These are phyloP conservation scores for Phoebastria nigripes DNA, from an alignment of 2,797 vertebrate species.

Conservation along the genomic window DNA sequence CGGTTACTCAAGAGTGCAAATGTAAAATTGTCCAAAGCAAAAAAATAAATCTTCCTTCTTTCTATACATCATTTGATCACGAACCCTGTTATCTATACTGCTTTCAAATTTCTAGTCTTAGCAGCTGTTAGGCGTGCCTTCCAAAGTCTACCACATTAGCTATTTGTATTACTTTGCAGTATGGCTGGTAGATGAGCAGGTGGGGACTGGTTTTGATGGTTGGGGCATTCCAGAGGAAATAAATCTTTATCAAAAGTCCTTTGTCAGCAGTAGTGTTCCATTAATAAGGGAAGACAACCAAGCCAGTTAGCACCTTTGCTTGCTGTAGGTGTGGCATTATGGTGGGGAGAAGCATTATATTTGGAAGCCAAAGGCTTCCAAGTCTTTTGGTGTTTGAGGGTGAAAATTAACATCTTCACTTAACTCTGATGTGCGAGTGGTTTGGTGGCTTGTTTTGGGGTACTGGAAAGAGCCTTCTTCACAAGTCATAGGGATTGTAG, in stretches of 20 bases:
- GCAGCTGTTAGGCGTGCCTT: neutral
- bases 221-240: neutral
- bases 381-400: neutral
- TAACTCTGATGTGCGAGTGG: neutral
- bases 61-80: neutral
- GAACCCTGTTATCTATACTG: neutral
- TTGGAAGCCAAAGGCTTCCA: neutral
- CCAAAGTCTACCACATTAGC: neutral
- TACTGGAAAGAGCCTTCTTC: neutral
- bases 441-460: neutral
- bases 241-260: neutral
- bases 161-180: neutral
- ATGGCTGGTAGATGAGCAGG: neutral
- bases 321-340: neutral
- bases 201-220: neutral
- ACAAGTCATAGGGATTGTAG: neutral
- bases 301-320: neutral
- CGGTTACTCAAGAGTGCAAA: neutral
- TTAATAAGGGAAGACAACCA: neutral
- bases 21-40: neutral
- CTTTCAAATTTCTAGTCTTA: neutral
- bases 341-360: neutral
- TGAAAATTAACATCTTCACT: neutral
- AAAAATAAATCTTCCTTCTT: neutral
- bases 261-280: neutral